A percentile compares a stretch with the other conserved stretches of the same genome.
These are phyloP conservation scores for Oegoconia quadripuncta DNA, from an alignment of 2,888 invertebrate genomes.

Conservation along the genomic window DNA sequence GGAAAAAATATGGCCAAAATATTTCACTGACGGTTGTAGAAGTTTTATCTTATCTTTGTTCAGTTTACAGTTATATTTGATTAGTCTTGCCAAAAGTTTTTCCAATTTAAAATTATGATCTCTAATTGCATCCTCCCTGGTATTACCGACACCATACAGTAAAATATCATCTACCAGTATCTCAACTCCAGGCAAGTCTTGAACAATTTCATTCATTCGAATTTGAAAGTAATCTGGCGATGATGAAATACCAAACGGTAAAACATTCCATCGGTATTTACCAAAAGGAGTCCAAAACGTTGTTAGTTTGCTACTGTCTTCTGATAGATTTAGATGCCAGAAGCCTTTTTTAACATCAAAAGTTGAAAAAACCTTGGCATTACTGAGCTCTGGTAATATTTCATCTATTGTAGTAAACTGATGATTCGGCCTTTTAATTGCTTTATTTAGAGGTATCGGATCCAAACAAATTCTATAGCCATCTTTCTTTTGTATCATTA, in stretches of 20 bases:
- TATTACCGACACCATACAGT: conserved; percentile 2
- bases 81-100: conserved; percentile 1
- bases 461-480: conserved; percentile 2
- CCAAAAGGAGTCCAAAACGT: conserved; percentile 13
- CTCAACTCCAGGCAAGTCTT: conserved; percentile 2
- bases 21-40: conserved; percentile 1
- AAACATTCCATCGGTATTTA: conserved; percentile 2
- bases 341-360: conserved; percentile 9
- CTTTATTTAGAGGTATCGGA: conserved; percentile 1
- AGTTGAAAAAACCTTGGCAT: conserved; percentile 11
- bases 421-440: neutral
- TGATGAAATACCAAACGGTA: conserved; percentile 8
- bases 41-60: conserved; percentile 1
- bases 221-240: conserved; percentile 4
- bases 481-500: neutral
- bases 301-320: conserved; percentile 7
- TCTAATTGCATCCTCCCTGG: neutral
- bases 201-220: neutral
- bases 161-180: conserved; percentile 5
- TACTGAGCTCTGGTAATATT: conserved; percentile 3
- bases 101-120: conserved; percentile 3
- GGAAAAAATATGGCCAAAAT: conserved; percentile 1
- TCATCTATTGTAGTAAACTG: conserved; percentile 2
- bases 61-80: conserved; percentile 2
- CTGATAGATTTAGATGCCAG: conserved; percentile 4